phyloP scores from a whole-genome alignment of 2,797 vertebrate genomes.

The Mormyrops attenuatus region DNA sequence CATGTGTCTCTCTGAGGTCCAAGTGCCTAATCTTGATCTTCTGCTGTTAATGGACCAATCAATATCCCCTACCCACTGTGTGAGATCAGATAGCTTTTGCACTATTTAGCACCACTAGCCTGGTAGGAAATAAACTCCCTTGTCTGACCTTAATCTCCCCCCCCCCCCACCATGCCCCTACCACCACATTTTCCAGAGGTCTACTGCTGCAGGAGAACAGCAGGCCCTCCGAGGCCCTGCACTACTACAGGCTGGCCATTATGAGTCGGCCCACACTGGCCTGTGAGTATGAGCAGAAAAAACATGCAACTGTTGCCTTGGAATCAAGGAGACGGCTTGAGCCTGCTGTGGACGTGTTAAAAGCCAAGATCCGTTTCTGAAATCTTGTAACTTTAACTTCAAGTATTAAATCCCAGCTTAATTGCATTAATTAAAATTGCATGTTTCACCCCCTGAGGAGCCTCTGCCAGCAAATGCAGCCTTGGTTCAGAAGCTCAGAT shows the following conservation, averaged over 20 bases:
- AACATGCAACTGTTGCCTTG: not conserved
- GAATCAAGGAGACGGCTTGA: not conserved
- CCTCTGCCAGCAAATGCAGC: not conserved
- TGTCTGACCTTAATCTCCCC: not conserved
- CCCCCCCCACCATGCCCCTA: not conserved
- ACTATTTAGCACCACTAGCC: not conserved
- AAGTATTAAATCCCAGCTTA: not conserved
- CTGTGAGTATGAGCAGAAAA: constrained; percentile 75
- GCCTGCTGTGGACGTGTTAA: not conserved
- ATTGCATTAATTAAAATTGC: not conserved
- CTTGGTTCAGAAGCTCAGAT: not conserved
- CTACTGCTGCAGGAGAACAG: constrained; percentile 94
- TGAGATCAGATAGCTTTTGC: not conserved
- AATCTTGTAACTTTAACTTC: not conserved
- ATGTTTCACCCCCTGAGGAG: not conserved
- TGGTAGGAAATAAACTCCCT: not conserved
- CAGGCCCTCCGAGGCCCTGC: constrained; percentile 91
- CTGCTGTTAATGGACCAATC: not conserved
- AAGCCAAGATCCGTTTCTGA: not conserved
- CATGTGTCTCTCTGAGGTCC: not conserved
- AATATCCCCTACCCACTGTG: not conserved
- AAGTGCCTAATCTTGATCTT: not conserved
- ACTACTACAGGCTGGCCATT: constrained; percentile 97
- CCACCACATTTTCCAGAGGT: constrained; percentile 64
- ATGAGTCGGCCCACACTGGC: constrained; percentile 95